Evolutionary conservation across 2,113 vertebrate species (phyloP), one percentile per base, ranked within the genome.

Genomic region (Austrofundulus limnaeus): DNA sequence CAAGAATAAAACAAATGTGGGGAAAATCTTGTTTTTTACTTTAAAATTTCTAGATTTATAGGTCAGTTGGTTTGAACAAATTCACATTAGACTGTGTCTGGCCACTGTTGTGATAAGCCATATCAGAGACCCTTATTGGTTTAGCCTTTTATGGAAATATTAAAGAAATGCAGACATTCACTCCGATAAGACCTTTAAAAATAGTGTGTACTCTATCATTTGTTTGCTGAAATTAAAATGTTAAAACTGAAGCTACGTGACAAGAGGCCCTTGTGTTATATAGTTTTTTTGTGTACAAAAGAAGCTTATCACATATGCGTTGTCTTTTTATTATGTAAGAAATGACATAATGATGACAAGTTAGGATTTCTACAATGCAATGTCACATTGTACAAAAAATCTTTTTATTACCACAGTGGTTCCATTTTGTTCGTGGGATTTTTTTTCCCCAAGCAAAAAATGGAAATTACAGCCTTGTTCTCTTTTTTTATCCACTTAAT

Each of bases 61-160:
- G 5, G 31, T 34, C 31, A 34, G 52, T 49, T 50, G 56, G 70
- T 62, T 65, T 53, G 11, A 82, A 83, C 70, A 68, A 70, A 65
- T 21, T 79, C 67, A 72, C 23, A 56, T 62, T 72, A 56, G 70
- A 67, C 38, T 31, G 19, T 57, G 67, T 68, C 58, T 80, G 77
- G 63, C 72, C 72, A 78, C 63, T 67, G 42, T n/a, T 65, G 72
- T 48, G 80, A 77, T 86, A 75, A 72, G 67, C 49, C 23, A 28
- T 39, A 58, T 58, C 57, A 72, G 34, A 77, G 50, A 59, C 28
- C 46, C 42, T 63, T 51, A 65, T 69, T 82, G 49, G 37, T 38
- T 57, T 84, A 56, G 46, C 61, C 66, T 76, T 84, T 59, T 57
- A 38, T 73, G 50, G 56, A 57, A 84, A 73, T n/a, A 15, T 45